Base-by-base conservation (phyloP, 2,797 vertebrate species). In the Hozukius guyotensis region DNA sequence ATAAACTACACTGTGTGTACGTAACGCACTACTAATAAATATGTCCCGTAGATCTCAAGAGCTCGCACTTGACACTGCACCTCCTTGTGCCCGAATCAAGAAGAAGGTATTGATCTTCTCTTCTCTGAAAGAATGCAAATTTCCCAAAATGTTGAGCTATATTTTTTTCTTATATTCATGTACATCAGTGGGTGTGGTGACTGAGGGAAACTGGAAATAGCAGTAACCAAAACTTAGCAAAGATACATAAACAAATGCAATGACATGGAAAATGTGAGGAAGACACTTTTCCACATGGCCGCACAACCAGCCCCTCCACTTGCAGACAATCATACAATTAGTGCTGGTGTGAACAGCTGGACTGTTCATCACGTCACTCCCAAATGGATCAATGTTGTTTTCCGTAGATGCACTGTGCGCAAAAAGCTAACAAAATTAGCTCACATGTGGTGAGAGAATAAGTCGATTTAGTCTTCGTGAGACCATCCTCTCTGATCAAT, bases 231-330 rank as follows among this genome's bases (percentile, higher is more conserved):
- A 62, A 14, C 49, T 69, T 62, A 52, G 46, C 49, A 34, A 5
- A 6, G 49, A 71, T 9, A 52, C 60, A 56, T 18, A 46, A 57
- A 76, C 34, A 46, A 67, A 25, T 63, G n/a, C 57, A 61, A 6
- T 18, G 66, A 65, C 66, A 69, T 52, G 61, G 77, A 84, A 77
- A 72, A 62, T 52, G 60, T 73, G 56, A 74, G 27, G 49, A 66
- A 56, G 22, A 38, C 57, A 18, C 65, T 24, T 63, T 80, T 57
- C 42, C 57, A 77, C 56, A 56, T 63, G 67, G 61, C 16, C 52
- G 20, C 24, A 25, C 36, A 67, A 31, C n/a, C 18, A 52, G 34
- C 55, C 59, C 22, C 14, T 62, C 46, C 53, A 13, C 11, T 66
- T 52, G 11, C 34, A 46, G 20, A 55, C 32, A 74, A 49, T 59